phyloP scores from a whole-genome alignment of 1,140 invertebrate species.

The Zaprionus ornatus region DNA sequence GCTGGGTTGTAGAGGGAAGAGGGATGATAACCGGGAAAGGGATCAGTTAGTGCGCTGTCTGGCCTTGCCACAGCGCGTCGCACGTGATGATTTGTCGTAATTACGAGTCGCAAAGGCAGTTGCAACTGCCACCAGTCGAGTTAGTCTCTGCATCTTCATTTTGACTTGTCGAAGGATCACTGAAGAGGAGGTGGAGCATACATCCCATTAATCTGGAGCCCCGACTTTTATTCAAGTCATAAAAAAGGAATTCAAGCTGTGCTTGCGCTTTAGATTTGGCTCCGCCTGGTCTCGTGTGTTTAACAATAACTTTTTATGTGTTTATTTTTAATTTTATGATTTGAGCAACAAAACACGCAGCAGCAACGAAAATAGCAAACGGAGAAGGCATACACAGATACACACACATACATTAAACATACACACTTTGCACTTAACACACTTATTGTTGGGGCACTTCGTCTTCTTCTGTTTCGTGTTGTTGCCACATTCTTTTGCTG shows the following conservation, averaged over 20 bases:
- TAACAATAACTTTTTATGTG: constrained; percentile 69
- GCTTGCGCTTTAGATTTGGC: constrained; percentile 40
- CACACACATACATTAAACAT: constrained; percentile 34
- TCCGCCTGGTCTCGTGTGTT: constrained; percentile 30
- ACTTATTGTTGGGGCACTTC: constrained; percentile 51
- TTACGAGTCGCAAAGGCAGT: constrained; percentile 44
- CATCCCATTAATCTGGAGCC: neutral
- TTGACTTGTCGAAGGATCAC: neutral
- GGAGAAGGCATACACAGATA: constrained; percentile 38
- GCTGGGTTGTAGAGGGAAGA: neutral
- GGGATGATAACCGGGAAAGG: constrained; percentile 11
- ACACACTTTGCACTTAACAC: constrained; percentile 52
- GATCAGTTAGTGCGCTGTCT: constrained; percentile 44
- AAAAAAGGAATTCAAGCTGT: constrained; percentile 38
- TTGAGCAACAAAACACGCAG: constrained; percentile 59
- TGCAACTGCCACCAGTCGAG: constrained; percentile 9
- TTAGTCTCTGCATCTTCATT: neutral
- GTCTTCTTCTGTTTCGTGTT: constrained; percentile 18
- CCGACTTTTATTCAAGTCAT: constrained; percentile 36
- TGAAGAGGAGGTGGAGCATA: neutral
- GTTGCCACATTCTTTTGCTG: constrained; percentile 25
- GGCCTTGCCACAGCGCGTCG: constrained; percentile 44
- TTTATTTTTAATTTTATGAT: constrained; percentile 81
- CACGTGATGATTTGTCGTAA: constrained; percentile 79
- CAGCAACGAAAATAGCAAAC: constrained; percentile 64